Conservation (phyloP, 2,888 invertebrate genomes). For the Heteropelma amictum region DNA sequence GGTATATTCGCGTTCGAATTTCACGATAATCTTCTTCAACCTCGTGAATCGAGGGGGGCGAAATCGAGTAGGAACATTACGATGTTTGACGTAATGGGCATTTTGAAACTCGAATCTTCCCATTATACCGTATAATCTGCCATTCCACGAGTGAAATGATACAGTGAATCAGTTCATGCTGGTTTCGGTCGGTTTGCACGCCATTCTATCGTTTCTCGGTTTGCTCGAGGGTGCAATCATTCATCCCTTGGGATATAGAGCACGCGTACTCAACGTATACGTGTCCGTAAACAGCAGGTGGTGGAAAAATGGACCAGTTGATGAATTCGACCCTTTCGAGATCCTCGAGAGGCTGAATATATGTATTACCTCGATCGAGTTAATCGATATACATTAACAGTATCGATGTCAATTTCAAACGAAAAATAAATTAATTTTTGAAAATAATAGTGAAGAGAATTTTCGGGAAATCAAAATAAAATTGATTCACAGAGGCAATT, state of each 20-base stretch:
- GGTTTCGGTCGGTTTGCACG: constrained; percentile 56
- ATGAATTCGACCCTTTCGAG: not conserved
- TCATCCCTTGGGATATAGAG: constrained; percentile 13
- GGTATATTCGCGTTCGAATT: no score
- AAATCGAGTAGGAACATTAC: no score
- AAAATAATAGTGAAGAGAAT: no score
- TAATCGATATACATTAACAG: no score
- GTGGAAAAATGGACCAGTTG: not conserved
- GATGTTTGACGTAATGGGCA: not conserved
- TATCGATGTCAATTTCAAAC: no score
- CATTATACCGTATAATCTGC: constrained; percentile 67
- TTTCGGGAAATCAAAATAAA: no score
- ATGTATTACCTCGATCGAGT: no score
- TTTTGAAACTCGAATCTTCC: not conserved
- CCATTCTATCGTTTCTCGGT: constrained; percentile 44
- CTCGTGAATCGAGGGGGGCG: no score
- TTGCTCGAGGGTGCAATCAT: constrained; percentile 30
- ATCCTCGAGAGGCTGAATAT: no score
- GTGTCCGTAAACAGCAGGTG: not conserved
- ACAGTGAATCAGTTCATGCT: constrained; percentile 35
- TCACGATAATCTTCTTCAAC: no score
- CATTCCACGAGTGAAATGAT: constrained; percentile 59
- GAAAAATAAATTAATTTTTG: no score
- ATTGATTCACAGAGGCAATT: no score
- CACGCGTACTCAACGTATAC: not conserved